Evolutionary conservation across 2,797 vertebrate species (phyloP), one percentile per base, ranked within the genome.

Genomic region (Borostomias antarcticus): DNA sequence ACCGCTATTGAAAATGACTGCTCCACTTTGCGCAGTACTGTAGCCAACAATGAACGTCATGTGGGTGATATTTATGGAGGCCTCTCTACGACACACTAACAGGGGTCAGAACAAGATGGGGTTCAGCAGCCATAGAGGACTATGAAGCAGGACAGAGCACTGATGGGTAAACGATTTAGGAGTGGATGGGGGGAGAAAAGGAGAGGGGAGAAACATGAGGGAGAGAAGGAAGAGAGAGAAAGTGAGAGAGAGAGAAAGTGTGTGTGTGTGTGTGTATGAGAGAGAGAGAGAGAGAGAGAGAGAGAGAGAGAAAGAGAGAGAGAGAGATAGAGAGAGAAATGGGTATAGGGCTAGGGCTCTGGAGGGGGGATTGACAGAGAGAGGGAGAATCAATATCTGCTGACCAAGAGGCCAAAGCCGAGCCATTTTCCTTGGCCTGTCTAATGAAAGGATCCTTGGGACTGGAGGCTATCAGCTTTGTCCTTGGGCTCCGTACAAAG

Each of bases 51-150:
- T 79, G 59, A 74, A 58, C 58, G 78, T 77, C 74, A 71, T 76
- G 60, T 61, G 23, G 0, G 1, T 19, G 60, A 77, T 84, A 82
- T 86, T 87, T 82, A 85, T 78, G 19, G 63, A 45, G 11, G 25
- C 61, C 26, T 68, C 51, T 79, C 79, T 77, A 83, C 83, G 79
- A 77, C 76, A 81, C 62, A 77, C 71, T 83, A 84, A 77, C 66
- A 37, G 70, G 68, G 77, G 75, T 54, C 4, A 43, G 59, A 75
- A 63, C 69, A 47, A 63, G 66, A 75, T 35, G 75, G 74, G 81
- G 82, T 78, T 81, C 81, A 57, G 47, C 53, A 28, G 64, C 64
- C 68, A 30, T 35, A 62, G 63, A 65, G 77, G 51, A 78, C 77
- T 68, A 64, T 63, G 65, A 60, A n/a, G n/a, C 29, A n/a, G 61